Evolutionary conservation across 2,888 invertebrate genomes (phyloP).

Genomic region (Schizotus pectinicornis): DNA sequence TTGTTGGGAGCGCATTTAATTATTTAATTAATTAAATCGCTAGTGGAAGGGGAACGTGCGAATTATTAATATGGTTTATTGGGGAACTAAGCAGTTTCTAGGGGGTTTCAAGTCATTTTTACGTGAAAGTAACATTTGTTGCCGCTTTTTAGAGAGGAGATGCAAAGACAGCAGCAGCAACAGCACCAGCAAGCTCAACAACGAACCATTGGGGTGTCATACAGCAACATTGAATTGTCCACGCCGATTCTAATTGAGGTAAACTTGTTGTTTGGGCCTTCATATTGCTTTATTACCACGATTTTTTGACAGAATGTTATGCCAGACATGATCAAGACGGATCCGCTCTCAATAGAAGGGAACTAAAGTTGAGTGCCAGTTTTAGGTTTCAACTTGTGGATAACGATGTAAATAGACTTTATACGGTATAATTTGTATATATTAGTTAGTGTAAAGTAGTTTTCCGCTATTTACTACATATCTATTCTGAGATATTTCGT

Average conservation of each 20-base stretch:
- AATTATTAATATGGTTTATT: too few relatives aligned
- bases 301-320: conserved; percentile 45
- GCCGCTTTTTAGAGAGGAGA: conserved; percentile 34
- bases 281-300: background rate
- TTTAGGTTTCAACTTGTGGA: conserved; percentile 7
- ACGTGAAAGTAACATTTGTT: too few relatives aligned
- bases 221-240: conserved; percentile 51
- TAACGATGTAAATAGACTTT: conserved; percentile 18
- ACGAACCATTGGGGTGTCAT: conserved; percentile 52
- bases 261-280: background rate
- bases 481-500: conserved; percentile 11
- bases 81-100: too few relatives aligned
- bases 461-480: conserved; percentile 17
- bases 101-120: too few relatives aligned
- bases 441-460: conserved; percentile 9
- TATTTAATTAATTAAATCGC: too few relatives aligned
- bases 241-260: conserved; percentile 57
- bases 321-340: conserved; percentile 50
- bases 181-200: conserved; percentile 49
- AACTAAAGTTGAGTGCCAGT: conserved; percentile 23
- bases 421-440: conserved; percentile 16
- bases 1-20: too few relatives aligned
- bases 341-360: conserved; percentile 47
- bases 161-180: conserved; percentile 42
- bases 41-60: too few relatives aligned